A percentile compares a stretch with the other conserved stretches of the same genome.
Conservation (phyloP, 2,113 vertebrate genomes). For the Baryphthengus martii region DNA sequence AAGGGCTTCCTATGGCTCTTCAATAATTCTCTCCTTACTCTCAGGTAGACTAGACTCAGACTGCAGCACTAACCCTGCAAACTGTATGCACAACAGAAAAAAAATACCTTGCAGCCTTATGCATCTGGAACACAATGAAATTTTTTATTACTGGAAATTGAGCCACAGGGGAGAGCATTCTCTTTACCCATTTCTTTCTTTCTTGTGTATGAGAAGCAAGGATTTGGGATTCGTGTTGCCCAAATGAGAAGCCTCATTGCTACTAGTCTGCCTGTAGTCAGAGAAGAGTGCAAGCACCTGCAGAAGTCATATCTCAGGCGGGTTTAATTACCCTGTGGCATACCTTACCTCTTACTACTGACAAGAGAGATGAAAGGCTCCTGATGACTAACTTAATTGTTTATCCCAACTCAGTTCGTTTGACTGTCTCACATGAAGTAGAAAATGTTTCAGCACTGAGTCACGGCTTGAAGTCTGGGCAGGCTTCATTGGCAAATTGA, state of each 20-base stretch:
- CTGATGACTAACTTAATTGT: neutral
- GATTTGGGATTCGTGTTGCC: neutral
- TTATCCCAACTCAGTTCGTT: neutral
- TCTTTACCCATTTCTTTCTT: neutral
- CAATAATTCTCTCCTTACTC: neutral
- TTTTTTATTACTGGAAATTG: neutral
- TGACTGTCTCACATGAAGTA: neutral
- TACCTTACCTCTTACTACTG: neutral
- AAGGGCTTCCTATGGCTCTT: neutral
- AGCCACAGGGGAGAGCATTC: neutral
- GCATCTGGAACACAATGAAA: neutral
- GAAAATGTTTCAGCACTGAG: neutral
- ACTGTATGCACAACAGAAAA: neutral
- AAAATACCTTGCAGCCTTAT: neutral
- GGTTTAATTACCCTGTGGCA: neutral
- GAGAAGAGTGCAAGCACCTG: neutral
- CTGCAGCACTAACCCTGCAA: neutral
- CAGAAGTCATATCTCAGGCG: neutral
- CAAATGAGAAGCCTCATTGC: neutral
- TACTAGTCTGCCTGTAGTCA: neutral
- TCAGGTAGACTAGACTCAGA: neutral
- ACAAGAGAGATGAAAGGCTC: neutral
- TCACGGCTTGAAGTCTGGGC: neutral
- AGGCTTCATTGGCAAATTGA: neutral
- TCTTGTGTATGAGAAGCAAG: neutral